A percentile compares a stretch with the other conserved stretches of the same genome.
phyloP scores from a whole-genome alignment of 1,140 invertebrate genomes.

The Zaprionus taronus region DNA sequence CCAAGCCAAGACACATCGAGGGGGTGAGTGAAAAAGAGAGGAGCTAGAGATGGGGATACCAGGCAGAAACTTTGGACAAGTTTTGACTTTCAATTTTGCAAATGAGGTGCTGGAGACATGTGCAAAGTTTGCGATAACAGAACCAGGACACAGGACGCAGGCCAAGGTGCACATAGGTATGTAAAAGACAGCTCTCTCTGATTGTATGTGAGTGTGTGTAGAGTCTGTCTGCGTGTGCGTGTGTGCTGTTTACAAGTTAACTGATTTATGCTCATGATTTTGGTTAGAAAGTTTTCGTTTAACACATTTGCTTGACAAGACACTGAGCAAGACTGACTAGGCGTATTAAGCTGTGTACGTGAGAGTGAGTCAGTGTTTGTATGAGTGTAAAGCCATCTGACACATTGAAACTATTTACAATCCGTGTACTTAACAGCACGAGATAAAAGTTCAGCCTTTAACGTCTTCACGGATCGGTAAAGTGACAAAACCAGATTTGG shows the following conservation, averaged over 20 bases:
- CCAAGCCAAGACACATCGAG: background rate
- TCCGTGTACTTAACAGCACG: background rate
- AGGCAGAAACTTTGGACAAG: constrained; percentile 66
- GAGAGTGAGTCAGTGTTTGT: background rate
- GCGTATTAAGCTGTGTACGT: background rate
- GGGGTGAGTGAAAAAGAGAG: background rate
- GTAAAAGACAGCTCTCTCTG: background rate
- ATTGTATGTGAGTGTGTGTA: constrained; percentile 18
- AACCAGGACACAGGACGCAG: constrained; percentile 21
- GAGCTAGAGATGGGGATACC: background rate
- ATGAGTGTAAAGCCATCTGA: background rate
- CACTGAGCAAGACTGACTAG: constrained; percentile 7
- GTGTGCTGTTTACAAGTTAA: constrained; percentile 76
- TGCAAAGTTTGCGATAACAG: constrained; percentile 68
- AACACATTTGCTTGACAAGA: constrained; percentile 52
- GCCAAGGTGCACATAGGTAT: constrained; percentile 25
- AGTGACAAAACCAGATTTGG: background rate
- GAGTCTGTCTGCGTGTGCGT: constrained; percentile 24
- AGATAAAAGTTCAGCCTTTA: background rate
- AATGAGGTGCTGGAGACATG: constrained; percentile 78
- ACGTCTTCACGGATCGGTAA: background rate
- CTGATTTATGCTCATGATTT: constrained; percentile 77
- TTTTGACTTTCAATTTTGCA: constrained; percentile 81
- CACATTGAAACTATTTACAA: background rate
- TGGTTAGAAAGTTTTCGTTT: constrained; percentile 71